Evolutionary conservation across 2,888 invertebrate genomes (phyloP), one percentile per base, ranked within the genome.

Genomic region (Hydraecia micacea): DNA sequence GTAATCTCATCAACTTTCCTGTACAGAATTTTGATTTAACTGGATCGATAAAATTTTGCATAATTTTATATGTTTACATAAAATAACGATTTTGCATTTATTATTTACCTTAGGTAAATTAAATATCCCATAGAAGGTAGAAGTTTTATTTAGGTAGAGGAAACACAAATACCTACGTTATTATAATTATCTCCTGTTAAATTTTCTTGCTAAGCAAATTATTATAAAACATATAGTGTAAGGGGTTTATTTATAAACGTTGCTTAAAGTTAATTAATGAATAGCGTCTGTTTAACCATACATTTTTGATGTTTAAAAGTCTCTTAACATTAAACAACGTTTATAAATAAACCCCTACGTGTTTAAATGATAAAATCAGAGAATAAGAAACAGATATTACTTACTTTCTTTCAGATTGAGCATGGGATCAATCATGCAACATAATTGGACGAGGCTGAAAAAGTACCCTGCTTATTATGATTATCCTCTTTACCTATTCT

Each of bases 1-100:
- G 69, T 75, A 86, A 87, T 87, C 86, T 83, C 63, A 74, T 73
- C 58, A 87, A 90, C 79, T 89, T 85, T 79, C 60, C 39, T 62
- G 62, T 52, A 7, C 72, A 74, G 67, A 84, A 77, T 75, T 83
- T 86, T 84, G 73, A 78, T 77, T 76, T 65, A 79, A 49, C 66
- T 73, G 6, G 32, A 60, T 71, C 70, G 68, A 79, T 73, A 80
- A 80, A 15, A 75, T 42, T 42, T 79, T 68, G 15, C 32, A 55
- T 46, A 60, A 42, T 65, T 55, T 63, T 18, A 39, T 21, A 32
- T 32, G 25, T 62, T 65, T 32, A 32, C 6, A 42, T 25, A 11
- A 32, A 52, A 60, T 25, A 11, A 21, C 25, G 39, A 36, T n/a
- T n/a, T 28, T 25, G 6, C 8, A 5, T 18, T 52, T 21, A 49